These are phyloP conservation scores for Bradypus variegatus DNA, from an alignment of 2,797 vertebrate genomes.

Conservation along the genomic window DNA sequence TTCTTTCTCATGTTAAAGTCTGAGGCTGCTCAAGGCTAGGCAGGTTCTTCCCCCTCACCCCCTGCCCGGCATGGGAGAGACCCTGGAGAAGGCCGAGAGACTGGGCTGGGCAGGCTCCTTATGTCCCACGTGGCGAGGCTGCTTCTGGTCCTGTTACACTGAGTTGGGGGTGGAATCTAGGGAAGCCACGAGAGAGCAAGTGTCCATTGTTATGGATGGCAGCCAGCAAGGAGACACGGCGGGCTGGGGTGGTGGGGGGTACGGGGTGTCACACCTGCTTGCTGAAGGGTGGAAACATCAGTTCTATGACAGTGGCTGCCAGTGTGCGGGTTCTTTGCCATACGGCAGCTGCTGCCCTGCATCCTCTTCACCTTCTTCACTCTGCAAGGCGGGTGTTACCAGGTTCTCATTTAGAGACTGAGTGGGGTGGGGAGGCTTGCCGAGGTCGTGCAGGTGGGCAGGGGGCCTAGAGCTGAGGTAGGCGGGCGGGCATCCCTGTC, in stretches of 20 bases:
- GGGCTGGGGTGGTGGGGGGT: no score
- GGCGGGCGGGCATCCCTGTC: no score
- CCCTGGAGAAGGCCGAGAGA: accelerated
- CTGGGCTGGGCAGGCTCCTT: background rate
- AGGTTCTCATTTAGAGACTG: background rate
- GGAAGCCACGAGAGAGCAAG: accelerated
- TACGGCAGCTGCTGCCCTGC: background rate
- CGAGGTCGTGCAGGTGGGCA: accelerated
- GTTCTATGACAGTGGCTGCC: no score
- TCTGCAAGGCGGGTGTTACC: background rate
- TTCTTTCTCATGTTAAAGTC: background rate
- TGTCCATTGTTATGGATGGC: accelerated
- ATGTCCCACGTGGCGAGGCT: background rate
- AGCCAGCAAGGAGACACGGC: background rate
- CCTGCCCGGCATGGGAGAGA: background rate
- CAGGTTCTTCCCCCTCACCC: background rate
- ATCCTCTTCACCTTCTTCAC: background rate
- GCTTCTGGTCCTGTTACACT: background rate
- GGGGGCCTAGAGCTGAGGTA: background rate
- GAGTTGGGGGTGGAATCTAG: no score
- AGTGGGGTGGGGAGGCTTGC: background rate
- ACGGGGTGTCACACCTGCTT: no score
- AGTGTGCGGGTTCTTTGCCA: accelerated
- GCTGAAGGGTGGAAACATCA: background rate
- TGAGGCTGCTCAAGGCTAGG: background rate